A percentile compares a stretch with the other conserved stretches of the same genome.
phyloP scores from a whole-genome alignment of 2,113 vertebrate genomes.

The Daubentonia madagascariensis region DNA sequence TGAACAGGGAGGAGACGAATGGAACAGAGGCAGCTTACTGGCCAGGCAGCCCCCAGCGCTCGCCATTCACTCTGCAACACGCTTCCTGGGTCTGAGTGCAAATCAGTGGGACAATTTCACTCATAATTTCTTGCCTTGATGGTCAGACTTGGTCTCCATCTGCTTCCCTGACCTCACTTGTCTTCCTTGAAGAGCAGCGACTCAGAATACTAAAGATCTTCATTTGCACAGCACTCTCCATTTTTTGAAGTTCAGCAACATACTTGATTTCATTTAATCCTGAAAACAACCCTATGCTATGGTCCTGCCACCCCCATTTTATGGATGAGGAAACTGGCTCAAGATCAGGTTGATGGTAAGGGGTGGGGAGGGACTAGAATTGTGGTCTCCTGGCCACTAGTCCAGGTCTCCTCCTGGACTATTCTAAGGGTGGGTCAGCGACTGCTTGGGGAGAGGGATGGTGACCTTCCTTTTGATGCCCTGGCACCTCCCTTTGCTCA shows the following conservation, averaged over 20 bases:
- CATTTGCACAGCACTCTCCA: background rate
- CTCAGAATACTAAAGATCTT: constrained; percentile 24
- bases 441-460: background rate
- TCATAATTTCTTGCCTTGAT: constrained; percentile 18
- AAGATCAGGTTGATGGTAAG: background rate
- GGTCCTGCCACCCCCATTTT: background rate
- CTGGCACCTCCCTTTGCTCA: background rate
- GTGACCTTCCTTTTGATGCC: background rate
- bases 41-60: background rate
- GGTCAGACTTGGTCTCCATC: background rate
- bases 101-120: background rate
- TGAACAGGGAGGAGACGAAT: background rate
- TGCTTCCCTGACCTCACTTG: background rate
- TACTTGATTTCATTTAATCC: background rate
- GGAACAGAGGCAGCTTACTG: background rate
- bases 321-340: background rate
- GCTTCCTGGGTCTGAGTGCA: background rate
- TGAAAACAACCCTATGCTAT: background rate
- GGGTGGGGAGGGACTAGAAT: background rate
- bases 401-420: background rate
- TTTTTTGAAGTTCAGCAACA: background rate
- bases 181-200: background rate
- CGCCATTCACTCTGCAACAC: background rate
- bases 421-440: background rate
- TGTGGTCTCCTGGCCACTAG: background rate